Conservation (phyloP, 2,888 invertebrate species). For the Napeogenes inachia region DNA sequence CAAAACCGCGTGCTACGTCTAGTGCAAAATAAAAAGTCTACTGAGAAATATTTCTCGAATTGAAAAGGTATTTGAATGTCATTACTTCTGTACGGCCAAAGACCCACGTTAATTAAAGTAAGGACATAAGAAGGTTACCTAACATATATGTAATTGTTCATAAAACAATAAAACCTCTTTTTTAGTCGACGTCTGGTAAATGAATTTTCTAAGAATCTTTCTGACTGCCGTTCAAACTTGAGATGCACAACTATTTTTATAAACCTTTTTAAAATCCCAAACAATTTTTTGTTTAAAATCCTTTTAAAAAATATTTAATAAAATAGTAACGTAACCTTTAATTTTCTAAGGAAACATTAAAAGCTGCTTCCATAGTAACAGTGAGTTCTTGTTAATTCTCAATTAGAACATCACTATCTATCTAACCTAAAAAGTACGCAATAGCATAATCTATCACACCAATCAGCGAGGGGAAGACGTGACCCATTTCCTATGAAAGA, state of each 20-base stretch:
- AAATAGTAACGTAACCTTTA: too few species aligned
- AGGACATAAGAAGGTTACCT: conserved; percentile 53
- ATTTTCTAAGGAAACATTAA: neutral
- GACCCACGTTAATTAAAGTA: conserved; percentile 61
- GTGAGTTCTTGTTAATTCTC: neutral
- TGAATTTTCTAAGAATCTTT: conserved; percentile 4
- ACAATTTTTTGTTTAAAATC: neutral
- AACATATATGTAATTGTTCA: conserved; percentile 32
- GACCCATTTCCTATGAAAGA: conserved; percentile 67
- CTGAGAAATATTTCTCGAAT: conserved; percentile 61
- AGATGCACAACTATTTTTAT: neutral
- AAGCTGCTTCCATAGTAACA: neutral
- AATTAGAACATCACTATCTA: conserved; percentile 14
- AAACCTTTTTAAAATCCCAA: neutral
- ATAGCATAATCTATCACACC: conserved; percentile 32
- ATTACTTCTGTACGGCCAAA: conserved; percentile 57
- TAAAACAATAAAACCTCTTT: conserved; percentile 29
- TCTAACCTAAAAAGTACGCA: conserved; percentile 27
- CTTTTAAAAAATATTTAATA: too few species aligned
- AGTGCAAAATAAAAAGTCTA: conserved; percentile 52
- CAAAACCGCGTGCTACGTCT: neutral
- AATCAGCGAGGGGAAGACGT: conserved; percentile 51
- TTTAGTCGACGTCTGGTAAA: neutral
- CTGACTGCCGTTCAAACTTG: neutral
- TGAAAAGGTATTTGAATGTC: conserved; percentile 66